Base-by-base conservation (phyloP, 1,140 invertebrate species). In the Drosophila seguyi region DNA sequence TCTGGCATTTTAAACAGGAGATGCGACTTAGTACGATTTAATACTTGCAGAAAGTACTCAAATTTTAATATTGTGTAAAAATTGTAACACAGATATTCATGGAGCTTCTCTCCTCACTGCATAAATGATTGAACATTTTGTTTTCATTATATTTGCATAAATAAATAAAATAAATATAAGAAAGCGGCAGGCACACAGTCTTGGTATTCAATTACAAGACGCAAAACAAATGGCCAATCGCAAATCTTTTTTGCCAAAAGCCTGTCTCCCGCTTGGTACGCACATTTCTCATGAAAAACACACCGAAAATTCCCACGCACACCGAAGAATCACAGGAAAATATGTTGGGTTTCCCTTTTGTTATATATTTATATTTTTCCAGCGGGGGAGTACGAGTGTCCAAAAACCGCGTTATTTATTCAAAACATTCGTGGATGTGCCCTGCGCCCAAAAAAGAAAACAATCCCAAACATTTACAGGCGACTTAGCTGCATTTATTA, bases 401-500 rank as follows among this genome's bases (percentile, higher is more conserved):
- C n/a, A 36, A 55, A 47, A 66, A 36, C 67, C 65, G 58, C 55
- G 69, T 83, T 88, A 88, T 87, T 87, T 87, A 88, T 87, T 67
- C 61, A 76, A 73, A 85, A 75, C 66, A 65, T 81, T 80, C 79
- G 36, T 52, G 65, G 39, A 69, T 67, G 25, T 31, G 41, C 31
- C 36, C 36, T 62, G 55, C 53, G 6, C 58, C 41, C 53, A 47
- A 41, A 59, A 34, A 55, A 69, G 42, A 72, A 73, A 55, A 69
- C 48, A 72, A 73, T 77, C 57, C 58, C 41, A 39, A 73, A 73
- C 68, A 75, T 73, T 75, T 75, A 41, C 57, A 41, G 38, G 38
- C 50, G 76, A 88, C 80, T 87, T 84, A 84, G 80, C 63, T 80
- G 84, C 77, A 88, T 88, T 83, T 87, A 80, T 87, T 82, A 73